Conservation (phyloP, 2,888 invertebrate species). For the Athrips mouffetella region DNA sequence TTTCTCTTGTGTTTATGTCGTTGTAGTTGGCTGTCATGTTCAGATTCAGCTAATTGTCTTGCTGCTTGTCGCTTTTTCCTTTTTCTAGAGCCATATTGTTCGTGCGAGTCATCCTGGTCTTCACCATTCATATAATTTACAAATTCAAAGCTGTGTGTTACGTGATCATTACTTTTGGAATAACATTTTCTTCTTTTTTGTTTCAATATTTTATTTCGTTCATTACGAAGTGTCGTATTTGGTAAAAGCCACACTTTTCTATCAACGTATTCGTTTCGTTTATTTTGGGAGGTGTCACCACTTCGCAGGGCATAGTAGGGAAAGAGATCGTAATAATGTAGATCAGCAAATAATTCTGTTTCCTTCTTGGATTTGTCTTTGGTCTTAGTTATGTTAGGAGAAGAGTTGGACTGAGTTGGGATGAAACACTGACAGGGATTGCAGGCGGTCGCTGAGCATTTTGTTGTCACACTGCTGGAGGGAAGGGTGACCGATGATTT, state of each 20-base stretch:
- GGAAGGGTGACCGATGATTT: no score
- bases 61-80: slow-evolving; percentile 44
- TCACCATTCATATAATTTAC: slow-evolving; percentile 29
- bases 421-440: slow-evolving; percentile 1
- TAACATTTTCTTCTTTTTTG: slow-evolving; percentile 28
- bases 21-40: slow-evolving; percentile 31
- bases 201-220: slow-evolving; percentile 14
- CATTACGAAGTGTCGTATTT: slow-evolving; percentile 23
- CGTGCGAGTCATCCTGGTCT: slow-evolving; percentile 36
- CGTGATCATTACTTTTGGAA: slow-evolving; percentile 34
- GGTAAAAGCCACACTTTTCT: slow-evolving; percentile 20
- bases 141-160: slow-evolving; percentile 30
- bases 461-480: no score
- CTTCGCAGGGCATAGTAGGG: slow-evolving; percentile 42
- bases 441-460: no score
- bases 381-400: slow-evolving; percentile 24
- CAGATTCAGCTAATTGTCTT: slow-evolving; percentile 57
- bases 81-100: slow-evolving; percentile 42
- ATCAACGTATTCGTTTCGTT: slow-evolving; percentile 18
- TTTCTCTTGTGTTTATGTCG: no score
- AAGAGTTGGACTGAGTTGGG: slow-evolving; percentile 16
- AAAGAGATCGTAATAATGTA: slow-evolving; percentile 43
- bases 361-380: slow-evolving; percentile 28
- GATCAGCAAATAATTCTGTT: slow-evolving; percentile 29
- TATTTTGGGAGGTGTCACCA: slow-evolving; percentile 28